Evolutionary conservation across 2,113 vertebrate genomes (phyloP).

Genomic region (Myrmecophaga tridactyla): DNA sequence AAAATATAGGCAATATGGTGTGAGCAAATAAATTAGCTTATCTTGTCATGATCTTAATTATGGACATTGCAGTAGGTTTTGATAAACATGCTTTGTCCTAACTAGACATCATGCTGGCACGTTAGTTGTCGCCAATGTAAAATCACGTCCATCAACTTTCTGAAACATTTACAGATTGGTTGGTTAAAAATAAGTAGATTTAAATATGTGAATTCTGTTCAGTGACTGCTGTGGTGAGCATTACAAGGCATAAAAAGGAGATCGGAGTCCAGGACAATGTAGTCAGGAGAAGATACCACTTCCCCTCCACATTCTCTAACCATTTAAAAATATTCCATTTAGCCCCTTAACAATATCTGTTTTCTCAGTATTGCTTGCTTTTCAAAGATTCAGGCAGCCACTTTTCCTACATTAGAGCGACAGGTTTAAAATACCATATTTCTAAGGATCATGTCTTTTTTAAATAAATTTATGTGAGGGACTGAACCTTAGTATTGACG

Average conservation of each 20-base stretch:
- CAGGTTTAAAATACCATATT: not conserved
- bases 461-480: not conserved
- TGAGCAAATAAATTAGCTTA: not conserved
- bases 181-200: not conserved
- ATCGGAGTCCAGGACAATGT: not conserved
- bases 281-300: not conserved
- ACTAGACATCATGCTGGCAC: not conserved
- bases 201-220: not conserved
- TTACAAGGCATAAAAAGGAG: not conserved
- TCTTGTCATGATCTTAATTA: conserved; percentile 1
- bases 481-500: not conserved
- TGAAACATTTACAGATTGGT: not conserved
- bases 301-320: not conserved
- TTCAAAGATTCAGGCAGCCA: not conserved
- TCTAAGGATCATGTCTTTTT: not conserved
- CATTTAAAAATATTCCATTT: not conserved
- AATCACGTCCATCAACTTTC: not conserved
- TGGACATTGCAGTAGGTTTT: not conserved
- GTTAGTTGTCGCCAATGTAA: not conserved
- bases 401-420: not conserved
- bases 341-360: not conserved
- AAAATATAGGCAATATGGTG: not conserved
- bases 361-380: not conserved
- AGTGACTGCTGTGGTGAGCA: not conserved
- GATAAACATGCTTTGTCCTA: not conserved